These are phyloP conservation scores for Drosophila algonquin DNA, from an alignment of 2,888 invertebrate species.

Conservation along the genomic window DNA sequence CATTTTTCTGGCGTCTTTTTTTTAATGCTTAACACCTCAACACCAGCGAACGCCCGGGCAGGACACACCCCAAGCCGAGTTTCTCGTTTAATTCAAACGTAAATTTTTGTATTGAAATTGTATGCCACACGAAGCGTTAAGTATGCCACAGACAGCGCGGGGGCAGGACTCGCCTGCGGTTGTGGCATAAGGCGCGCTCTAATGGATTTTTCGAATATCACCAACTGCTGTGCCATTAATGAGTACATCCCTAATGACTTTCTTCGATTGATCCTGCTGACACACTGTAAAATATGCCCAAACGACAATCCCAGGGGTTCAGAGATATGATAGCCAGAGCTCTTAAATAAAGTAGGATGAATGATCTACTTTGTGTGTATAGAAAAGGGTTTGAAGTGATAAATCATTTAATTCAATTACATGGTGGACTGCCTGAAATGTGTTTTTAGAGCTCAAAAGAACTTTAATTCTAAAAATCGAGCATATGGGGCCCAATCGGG, in stretches of 20 bases:
- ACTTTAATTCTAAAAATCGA: no score
- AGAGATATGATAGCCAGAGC: not conserved
- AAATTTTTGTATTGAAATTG: slow-evolving; percentile 61
- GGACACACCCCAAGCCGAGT: slow-evolving; percentile 43
- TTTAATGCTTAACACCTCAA: slow-evolving; percentile 67
- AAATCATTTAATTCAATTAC: no score
- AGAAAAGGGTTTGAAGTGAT: no score
- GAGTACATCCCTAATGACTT: slow-evolving; percentile 49
- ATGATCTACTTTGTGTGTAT: no score
- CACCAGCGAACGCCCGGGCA: slow-evolving; percentile 40
- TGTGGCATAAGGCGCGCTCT: slow-evolving; percentile 29
- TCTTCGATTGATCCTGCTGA: slow-evolving; percentile 31
- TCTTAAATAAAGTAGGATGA: not conserved
- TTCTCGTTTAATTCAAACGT: slow-evolving; percentile 68
- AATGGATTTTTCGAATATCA: slow-evolving; percentile 43
- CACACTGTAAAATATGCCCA: slow-evolving; percentile 11
- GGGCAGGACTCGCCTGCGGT: slow-evolving; percentile 31
- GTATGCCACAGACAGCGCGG: slow-evolving; percentile 39
- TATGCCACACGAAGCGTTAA: slow-evolving; percentile 72
- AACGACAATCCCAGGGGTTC: not conserved
- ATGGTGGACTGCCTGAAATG: no score
- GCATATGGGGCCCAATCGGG: no score
- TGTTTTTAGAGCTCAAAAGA: no score
- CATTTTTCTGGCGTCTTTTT: slow-evolving; percentile 29
- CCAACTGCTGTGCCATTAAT: slow-evolving; percentile 51